A percentile compares a stretch with the other conserved stretches of the same genome.
Conservation (phyloP, 2,797 vertebrate species). For the Serranus cabrilla region DNA sequence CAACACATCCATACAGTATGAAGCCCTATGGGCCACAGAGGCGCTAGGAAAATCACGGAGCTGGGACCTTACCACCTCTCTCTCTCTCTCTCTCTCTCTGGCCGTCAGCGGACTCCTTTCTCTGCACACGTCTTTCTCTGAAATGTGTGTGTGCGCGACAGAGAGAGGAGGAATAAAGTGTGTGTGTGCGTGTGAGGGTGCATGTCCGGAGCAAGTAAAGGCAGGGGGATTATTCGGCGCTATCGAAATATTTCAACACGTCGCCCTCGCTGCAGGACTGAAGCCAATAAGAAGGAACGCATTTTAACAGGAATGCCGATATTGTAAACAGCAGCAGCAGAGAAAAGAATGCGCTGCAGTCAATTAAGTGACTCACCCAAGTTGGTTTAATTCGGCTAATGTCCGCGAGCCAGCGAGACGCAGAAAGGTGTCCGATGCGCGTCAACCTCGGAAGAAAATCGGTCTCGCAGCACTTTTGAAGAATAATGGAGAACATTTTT, state of each 20-base stretch:
- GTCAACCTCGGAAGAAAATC: conserved; percentile 68
- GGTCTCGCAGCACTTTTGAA: conserved; percentile 65
- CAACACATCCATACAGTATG: conserved; percentile 94
- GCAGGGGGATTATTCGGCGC: conserved; percentile 84
- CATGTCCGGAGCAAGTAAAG: conserved; percentile 82
- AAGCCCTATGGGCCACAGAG: conserved; percentile 93
- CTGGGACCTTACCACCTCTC: conserved; percentile 89
- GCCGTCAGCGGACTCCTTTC: conserved; percentile 86
- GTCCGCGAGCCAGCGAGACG: conserved; percentile 69
- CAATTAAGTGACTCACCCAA: conserved; percentile 80
- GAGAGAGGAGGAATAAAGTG: conserved; percentile 79
- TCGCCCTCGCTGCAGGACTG: conserved; percentile 79
- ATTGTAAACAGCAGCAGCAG: conserved; percentile 75
- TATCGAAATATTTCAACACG: conserved; percentile 86
- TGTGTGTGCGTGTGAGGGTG: conserved; percentile 82
- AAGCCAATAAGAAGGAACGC: conserved; percentile 80
- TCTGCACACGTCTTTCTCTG: conserved; percentile 81
- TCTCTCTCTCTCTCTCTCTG: conserved; percentile 65
- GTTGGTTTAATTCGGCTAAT: conserved; percentile 78
- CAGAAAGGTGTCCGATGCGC: conserved; percentile 71
- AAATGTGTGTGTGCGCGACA: conserved; percentile 84
- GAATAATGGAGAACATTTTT: conserved; percentile 77
- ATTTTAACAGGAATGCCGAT: conserved; percentile 85
- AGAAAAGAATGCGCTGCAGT: conserved; percentile 75
- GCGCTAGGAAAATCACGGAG: conserved; percentile 94